Evolutionary conservation across 2,888 invertebrate species (phyloP).

Genomic region (Pachliopta kotzebuea): DNA sequence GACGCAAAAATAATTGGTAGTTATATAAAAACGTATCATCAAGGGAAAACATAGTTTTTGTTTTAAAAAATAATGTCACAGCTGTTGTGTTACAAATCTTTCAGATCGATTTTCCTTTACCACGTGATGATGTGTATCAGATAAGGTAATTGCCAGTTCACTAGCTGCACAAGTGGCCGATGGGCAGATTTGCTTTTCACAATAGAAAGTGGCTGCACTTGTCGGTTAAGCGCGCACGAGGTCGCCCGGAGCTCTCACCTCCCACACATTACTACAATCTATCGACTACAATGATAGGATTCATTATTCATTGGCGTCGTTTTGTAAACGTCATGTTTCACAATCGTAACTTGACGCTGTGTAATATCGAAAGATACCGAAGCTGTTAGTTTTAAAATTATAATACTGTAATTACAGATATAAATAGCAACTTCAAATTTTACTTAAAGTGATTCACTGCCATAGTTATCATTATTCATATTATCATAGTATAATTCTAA

Average conservation of each 20-base stretch:
- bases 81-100: slow-evolving; percentile 1
- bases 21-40: no score
- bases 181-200: slow-evolving; percentile 27
- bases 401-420: background rate
- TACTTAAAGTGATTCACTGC: background rate
- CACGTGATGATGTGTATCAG: slow-evolving; percentile 5
- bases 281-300: slow-evolving; percentile 29
- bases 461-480: background rate
- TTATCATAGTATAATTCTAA: background rate
- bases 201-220: slow-evolving; percentile 48
- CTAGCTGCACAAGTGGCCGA: slow-evolving; percentile 11
- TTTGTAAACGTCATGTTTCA: slow-evolving; percentile 21
- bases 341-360: slow-evolving; percentile 13
- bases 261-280: slow-evolving; percentile 23
- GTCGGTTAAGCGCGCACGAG: slow-evolving; percentile 42
- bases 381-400: background rate
- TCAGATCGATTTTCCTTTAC: background rate
- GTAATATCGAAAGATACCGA: background rate
- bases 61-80: background rate
- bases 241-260: slow-evolving; percentile 34
- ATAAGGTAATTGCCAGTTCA: slow-evolving; percentile 16
- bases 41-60: no score
- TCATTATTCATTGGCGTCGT: slow-evolving; percentile 27
- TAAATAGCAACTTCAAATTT: background rate
- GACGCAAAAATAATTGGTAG: no score